Evolutionary conservation across 1,140 invertebrate species (phyloP).

Genomic region (Berghia stephanieae): DNA sequence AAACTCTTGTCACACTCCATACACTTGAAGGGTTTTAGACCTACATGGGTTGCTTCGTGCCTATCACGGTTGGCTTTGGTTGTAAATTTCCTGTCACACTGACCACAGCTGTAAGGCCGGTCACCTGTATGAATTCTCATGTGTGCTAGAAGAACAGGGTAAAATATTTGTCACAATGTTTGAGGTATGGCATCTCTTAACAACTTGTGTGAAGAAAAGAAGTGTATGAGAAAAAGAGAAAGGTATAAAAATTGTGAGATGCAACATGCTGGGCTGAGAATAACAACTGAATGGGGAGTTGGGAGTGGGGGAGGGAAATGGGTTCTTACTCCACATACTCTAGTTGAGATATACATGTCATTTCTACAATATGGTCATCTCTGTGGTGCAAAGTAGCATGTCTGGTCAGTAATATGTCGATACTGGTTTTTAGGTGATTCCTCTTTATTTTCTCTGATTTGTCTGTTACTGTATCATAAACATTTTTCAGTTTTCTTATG

Average conservation of each 20-base stretch:
- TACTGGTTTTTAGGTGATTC: no score
- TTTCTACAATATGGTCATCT: no score
- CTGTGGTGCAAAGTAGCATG: no score
- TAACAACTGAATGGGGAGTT: not conserved
- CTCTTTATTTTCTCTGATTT: no score
- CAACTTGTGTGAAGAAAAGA: not conserved
- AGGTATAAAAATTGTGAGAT: not conserved
- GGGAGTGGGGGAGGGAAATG: not conserved
- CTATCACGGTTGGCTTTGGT: slow-evolving; percentile 92
- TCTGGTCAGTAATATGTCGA: no score
- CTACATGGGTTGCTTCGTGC: slow-evolving; percentile 70
- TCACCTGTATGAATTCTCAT: slow-evolving; percentile 72
- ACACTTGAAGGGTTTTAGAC: slow-evolving; percentile 47
- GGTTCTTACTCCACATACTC: no score
- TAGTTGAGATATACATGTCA: no score
- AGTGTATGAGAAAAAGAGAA: not conserved
- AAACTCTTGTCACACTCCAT: slow-evolving; percentile 42
- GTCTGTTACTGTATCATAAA: not conserved
- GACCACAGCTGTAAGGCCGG: slow-evolving; percentile 92
- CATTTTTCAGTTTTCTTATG: not conserved
- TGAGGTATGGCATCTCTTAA: not conserved
- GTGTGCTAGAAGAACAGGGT: slow-evolving; percentile 46
- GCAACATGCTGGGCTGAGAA: not conserved
- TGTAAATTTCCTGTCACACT: slow-evolving; percentile 92
- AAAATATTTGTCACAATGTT: not conserved